A percentile compares a stretch with the other conserved stretches of the same genome.
Evolutionary conservation across 2,113 vertebrate genomes (phyloP).

Genomic region (Marmota monax): DNA sequence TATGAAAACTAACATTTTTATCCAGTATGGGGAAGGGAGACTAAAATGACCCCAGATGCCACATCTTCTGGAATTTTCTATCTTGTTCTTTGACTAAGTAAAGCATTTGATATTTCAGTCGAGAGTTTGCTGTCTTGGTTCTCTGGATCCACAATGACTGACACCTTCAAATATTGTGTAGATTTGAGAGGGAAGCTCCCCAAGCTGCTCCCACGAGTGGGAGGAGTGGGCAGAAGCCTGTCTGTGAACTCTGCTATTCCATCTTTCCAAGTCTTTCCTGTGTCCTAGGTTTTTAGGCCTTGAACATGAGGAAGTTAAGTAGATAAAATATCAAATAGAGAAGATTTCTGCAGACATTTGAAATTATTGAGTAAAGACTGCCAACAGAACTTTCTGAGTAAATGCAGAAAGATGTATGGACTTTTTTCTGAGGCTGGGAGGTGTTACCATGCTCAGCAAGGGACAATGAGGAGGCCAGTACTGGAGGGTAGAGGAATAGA

Average conservation of each 20-base stretch:
- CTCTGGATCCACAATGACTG: neutral
- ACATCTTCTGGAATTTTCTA: neutral
- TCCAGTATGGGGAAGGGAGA: too few relatives aligned
- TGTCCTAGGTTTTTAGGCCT: neutral
- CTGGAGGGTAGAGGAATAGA: too few relatives aligned
- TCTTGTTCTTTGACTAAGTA: too few relatives aligned
- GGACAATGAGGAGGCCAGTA: neutral
- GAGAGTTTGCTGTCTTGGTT: neutral
- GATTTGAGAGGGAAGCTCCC: too few relatives aligned
- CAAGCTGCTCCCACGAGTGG: accelerated
- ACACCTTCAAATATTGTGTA: neutral
- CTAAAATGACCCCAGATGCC: neutral
- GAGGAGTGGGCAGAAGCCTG: accelerated
- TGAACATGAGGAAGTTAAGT: neutral
- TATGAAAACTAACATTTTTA: too few relatives aligned
- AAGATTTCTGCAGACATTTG: neutral
- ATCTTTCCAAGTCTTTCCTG: neutral
- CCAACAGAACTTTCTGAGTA: neutral
- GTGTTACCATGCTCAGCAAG: too few relatives aligned
- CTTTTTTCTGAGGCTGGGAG: neutral
- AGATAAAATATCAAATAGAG: neutral
- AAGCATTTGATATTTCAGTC: too few relatives aligned
- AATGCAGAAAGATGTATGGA: too few relatives aligned
- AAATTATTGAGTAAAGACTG: neutral
- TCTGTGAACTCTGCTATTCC: neutral